Base-by-base conservation (phyloP, 2,797 vertebrate species). In the Brachyalestes nurse region DNA sequence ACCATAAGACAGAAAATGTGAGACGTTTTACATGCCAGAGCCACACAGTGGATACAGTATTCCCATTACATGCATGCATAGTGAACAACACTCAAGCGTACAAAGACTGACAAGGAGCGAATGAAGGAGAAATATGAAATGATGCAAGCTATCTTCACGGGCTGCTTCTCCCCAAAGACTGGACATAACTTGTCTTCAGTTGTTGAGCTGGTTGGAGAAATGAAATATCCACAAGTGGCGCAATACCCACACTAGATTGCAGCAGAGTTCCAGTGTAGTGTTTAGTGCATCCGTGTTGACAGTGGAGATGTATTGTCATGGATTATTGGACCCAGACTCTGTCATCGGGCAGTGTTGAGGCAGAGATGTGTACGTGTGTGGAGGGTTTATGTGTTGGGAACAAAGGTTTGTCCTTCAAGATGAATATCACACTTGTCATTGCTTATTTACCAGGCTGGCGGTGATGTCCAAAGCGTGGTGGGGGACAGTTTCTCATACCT, bases 41-140 rank as follows among this genome's bases (percentile, higher is more conserved):
- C 61, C 66, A 83, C 72, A 61, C 72, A 65, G 72, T 10, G 38
- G 42, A 10, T 47, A 25, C 5, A 62, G 21, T 38, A 77, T 83
- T 67, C 51, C 69, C 72, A 72, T 40, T 42, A 38, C 66, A 80
- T 60, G 40, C 58, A 71, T 80, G 51, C 66, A 38, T 58, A 60
- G 82, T 61, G 25, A 64, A 38, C 25, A 61, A 2, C 0, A 53
- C n/a, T 10, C 60, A 21, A 76, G 57, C 65, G 38, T 67, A 80
- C 78, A 80, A 72, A 1, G 51, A 34, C 65, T 75, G 61, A 21
- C 58, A 72, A 79, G 66, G 57, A 79, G 38, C 58, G 76, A 80
- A 72, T 80, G 58, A 77, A 34, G 51, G 38, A 45, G 53, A 67
- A 80, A 75, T 64, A 79, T 75, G 12, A 83, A 83, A 83, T 80